Base-by-base conservation (phyloP, 1,140 invertebrate species). In the Varroa destructor region DNA sequence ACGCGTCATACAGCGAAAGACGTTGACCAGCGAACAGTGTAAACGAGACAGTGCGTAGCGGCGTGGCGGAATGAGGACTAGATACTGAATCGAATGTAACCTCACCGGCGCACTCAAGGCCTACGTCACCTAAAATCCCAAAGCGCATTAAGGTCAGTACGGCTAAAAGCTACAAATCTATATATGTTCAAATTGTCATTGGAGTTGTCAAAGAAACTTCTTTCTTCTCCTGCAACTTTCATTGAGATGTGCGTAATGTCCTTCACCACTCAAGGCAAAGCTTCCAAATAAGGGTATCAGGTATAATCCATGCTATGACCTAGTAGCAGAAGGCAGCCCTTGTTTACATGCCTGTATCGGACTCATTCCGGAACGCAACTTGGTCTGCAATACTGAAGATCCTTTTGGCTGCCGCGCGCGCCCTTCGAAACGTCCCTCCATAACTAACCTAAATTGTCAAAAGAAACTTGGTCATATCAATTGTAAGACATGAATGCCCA, bases 381-480 rank as follows among this genome's bases (percentile, higher is more conserved):
- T 40, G 46, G 61, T 67, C 61, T 40, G 61, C 61, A 46, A 67
- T 12, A 5, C 40, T 46, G 61, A 67, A 67, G 8, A 67, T 67
- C 36, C 61, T 67, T 46, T 67, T 67, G 12, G 61, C 61, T 40
- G 61, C 61, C 12, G 36, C 61, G 1, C 61, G 61, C 14, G 61
- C 61, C 36, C 61, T n/a, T 3, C 61, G 14, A 46, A 67, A 67
- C 12, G 12, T 67, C 14, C 36, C 40, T 43, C n/a, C 61, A 37
- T 67, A 67, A 37, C 61, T 67, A 2, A 67, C 61, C 61, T 67
- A 36, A 36, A 12, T 40, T 36, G 12, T 37, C 4, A 14, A 58
- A 58, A 37, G 42, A 14, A 37, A 14, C 57, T 10, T n/a, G 55
- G n/a, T 10, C 55, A 12, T 56, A 56, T 56, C 10, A 25, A 25